phyloP scores from a whole-genome alignment of 1,140 invertebrate species.

The Brachionus manjavacas region DNA sequence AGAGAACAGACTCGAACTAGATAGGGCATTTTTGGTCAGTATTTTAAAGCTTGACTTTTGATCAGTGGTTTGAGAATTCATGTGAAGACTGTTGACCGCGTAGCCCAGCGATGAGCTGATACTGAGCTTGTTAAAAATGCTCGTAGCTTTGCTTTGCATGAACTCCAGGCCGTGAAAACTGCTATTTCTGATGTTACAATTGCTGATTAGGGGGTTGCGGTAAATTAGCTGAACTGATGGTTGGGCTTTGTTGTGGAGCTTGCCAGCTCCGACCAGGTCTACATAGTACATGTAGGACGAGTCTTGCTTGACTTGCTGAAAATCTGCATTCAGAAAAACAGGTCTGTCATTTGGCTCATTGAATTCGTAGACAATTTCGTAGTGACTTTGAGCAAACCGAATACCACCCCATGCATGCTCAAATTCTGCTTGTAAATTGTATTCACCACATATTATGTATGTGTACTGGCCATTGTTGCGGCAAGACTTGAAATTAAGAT shows the following conservation, averaged over 20 bases:
- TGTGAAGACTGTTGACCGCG: not conserved
- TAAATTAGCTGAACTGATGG: slow-evolving; percentile 13
- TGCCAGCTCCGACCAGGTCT: not conserved
- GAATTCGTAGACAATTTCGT: not conserved
- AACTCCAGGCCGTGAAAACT: slow-evolving; percentile 26
- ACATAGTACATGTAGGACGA: slow-evolving; percentile 41
- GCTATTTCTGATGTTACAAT: slow-evolving; percentile 27
- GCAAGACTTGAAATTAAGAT: not conserved
- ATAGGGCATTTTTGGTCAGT: not conserved
- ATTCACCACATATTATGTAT: not conserved
- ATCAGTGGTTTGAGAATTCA: slow-evolving; percentile 28
- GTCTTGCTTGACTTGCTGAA: slow-evolving; percentile 27
- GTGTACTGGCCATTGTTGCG: not conserved
- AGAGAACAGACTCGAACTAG: not conserved
- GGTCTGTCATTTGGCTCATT: not conserved
- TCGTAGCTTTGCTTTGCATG: not conserved
- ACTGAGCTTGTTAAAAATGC: not conserved
- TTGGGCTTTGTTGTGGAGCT: not conserved
- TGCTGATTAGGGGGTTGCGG: not conserved
- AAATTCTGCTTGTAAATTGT: not conserved
- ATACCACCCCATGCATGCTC: slow-evolving; percentile 41
- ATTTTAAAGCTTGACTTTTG: slow-evolving; percentile 40
- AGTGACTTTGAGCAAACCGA: slow-evolving; percentile 19
- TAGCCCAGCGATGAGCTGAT: not conserved
- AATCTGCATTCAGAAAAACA: not conserved